Conservation (phyloP, 2,888 invertebrate species). For the Cinara cedri region DNA sequence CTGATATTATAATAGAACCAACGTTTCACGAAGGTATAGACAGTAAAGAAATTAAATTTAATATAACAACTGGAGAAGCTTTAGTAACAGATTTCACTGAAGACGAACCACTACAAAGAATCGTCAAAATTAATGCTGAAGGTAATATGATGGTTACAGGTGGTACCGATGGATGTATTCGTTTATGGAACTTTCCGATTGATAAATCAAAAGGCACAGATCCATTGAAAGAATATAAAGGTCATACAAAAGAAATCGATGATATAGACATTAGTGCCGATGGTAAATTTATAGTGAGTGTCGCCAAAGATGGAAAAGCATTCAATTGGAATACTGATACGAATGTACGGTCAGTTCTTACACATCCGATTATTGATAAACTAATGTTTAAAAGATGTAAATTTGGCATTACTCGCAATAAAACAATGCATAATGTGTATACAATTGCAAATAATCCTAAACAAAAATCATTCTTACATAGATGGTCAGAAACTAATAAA, state of each 20-base stretch:
- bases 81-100: constrained; percentile 45
- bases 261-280: constrained; percentile 89
- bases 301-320: constrained; percentile 86
- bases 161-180: constrained; percentile 84
- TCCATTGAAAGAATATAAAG: constrained; percentile 63
- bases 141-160: constrained; percentile 87
- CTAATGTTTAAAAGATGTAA: constrained; percentile 49
- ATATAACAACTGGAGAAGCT: constrained; percentile 23
- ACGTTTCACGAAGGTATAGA: constrained; percentile 25
- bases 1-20: constrained; percentile 42
- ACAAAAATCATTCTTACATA: constrained; percentile 39
- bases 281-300: constrained; percentile 74
- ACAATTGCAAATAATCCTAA: constrained; percentile 37
- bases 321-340: constrained; percentile 75
- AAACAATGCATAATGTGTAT: constrained; percentile 26
- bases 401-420: constrained; percentile 35
- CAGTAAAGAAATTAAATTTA: constrained; percentile 40
- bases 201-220: constrained; percentile 75
- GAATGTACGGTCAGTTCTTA: constrained; percentile 34
- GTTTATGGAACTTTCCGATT: constrained; percentile 88
- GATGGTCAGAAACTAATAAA: constrained; percentile 40
- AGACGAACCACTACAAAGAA: constrained; percentile 83
- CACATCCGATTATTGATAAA: constrained; percentile 36
- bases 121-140: constrained; percentile 78
- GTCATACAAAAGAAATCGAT: constrained; percentile 90